These are phyloP conservation scores for Hydroisotoma schaefferi DNA, from an alignment of 2,888 invertebrate species.

Conservation along the genomic window DNA sequence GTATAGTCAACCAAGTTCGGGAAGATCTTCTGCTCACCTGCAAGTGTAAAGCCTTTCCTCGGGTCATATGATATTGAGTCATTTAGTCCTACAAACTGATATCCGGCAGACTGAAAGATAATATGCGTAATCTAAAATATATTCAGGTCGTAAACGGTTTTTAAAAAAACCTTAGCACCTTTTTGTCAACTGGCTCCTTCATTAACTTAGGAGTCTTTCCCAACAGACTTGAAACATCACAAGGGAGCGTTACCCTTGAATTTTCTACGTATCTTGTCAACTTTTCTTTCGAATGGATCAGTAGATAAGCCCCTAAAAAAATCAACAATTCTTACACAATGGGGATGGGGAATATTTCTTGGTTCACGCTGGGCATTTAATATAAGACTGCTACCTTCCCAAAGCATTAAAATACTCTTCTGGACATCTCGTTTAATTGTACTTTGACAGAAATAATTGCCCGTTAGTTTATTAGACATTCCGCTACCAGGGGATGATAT, in stretches of 20 bases:
- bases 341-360: no score
- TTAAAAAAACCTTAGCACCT: no score
- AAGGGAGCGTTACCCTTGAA: constrained; percentile 23
- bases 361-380: neutral
- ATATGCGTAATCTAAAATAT: no score
- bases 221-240: constrained; percentile 26
- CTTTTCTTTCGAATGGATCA: constrained; percentile 28
- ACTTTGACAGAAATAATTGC: constrained; percentile 44
- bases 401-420: constrained; percentile 26
- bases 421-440: constrained; percentile 20
- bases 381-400: constrained; percentile 26
- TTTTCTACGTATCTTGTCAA: constrained; percentile 8
- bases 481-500: constrained; percentile 28
- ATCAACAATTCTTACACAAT: neutral
- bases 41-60: constrained; percentile 28
- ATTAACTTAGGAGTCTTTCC: constrained; percentile 14
- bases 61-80: constrained; percentile 28
- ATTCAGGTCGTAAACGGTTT: no score
- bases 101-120: no score
- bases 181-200: constrained; percentile 8
- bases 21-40: constrained; percentile 23
- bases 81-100: no score
- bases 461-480: constrained; percentile 26
- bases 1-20: no score
- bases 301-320: constrained; percentile 7